Evolutionary conservation across 1,140 invertebrate species (phyloP).

Genomic region (Sarcophaga peregrina): DNA sequence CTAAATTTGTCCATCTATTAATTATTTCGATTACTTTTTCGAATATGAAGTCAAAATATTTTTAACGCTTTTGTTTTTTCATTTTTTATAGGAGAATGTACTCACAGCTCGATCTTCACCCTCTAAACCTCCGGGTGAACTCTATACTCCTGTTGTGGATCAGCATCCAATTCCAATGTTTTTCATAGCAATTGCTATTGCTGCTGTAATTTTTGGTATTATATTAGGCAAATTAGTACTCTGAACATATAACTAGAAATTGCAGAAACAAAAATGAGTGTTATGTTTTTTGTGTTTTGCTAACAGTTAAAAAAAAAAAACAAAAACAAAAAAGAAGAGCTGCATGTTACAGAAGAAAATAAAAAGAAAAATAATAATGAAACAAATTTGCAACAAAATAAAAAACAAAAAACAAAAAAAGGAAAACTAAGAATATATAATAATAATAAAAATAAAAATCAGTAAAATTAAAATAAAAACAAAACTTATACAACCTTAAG

Average conservation of each 20-base stretch:
- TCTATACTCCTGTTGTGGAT: conserved; percentile 61
- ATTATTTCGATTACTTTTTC: background rate
- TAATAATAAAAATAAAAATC: conserved; percentile 7
- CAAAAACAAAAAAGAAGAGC: conserved; percentile 20
- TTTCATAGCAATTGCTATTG: conserved; percentile 69
- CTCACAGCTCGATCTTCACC: conserved; percentile 67
- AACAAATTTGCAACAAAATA: conserved; percentile 27
- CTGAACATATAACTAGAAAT: conserved; percentile 65
- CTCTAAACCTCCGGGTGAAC: conserved; percentile 56
- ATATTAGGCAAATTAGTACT: conserved; percentile 72
- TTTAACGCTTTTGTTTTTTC: conserved; percentile 24
- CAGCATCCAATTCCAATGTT: conserved; percentile 68
- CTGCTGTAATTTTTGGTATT: conserved; percentile 70
- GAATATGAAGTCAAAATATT: background rate
- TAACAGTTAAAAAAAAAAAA: conserved; percentile 28
- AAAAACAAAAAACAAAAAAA: conserved; percentile 29
- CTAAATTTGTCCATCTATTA: background rate
- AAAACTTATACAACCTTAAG: conserved; percentile 18
- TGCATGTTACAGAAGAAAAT: conserved; percentile 37
- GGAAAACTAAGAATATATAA: background rate
- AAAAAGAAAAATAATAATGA: conserved; percentile 1
- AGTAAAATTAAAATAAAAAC: conserved; percentile 23
- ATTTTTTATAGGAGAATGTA: conserved; percentile 69
- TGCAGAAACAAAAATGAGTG: conserved; percentile 47
- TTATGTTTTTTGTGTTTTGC: conserved; percentile 43